Evolutionary conservation across 1,140 invertebrate species (phyloP).

Genomic region (Pachypsylla venusta): DNA sequence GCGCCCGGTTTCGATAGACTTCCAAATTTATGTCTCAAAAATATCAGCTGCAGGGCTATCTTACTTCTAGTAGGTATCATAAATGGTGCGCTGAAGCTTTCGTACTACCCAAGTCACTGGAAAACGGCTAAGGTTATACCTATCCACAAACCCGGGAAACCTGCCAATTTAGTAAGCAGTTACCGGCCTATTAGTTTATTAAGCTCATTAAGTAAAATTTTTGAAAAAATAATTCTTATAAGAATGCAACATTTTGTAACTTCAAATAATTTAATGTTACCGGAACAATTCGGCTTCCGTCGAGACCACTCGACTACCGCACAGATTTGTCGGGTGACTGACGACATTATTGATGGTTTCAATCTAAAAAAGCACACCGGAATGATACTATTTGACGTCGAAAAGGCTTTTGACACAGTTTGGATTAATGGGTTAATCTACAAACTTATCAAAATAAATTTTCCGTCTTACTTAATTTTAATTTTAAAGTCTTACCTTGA

Average conservation of each 20-base stretch:
- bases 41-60: too few species aligned
- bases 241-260: too few species aligned
- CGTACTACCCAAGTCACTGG: conserved; percentile 24
- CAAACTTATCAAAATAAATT: conserved; percentile 5
- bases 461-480: too few species aligned
- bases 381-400: too few species aligned
- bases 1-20: too few species aligned
- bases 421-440: conserved; percentile 1
- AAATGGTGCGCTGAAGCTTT: conserved; percentile 14
- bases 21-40: too few species aligned
- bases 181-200: background rate
- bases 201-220: background rate
- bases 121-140: conserved; percentile 17
- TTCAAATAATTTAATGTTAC: too few species aligned
- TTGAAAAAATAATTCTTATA: background rate
- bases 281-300: conserved; percentile 13
- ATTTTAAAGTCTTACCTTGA: too few species aligned
- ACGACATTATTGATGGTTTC: background rate
- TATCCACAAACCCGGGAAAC: background rate
- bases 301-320: conserved; percentile 3
- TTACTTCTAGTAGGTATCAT: conserved; percentile 12
- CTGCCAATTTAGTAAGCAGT: background rate
- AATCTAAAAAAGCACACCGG: background rate
- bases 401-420: too few species aligned
- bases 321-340: background rate